Evolutionary conservation across 2,113 vertebrate genomes (phyloP), one percentile per base, ranked within the genome.

Genomic region (Paracanthobrama guichenoti): DNA sequence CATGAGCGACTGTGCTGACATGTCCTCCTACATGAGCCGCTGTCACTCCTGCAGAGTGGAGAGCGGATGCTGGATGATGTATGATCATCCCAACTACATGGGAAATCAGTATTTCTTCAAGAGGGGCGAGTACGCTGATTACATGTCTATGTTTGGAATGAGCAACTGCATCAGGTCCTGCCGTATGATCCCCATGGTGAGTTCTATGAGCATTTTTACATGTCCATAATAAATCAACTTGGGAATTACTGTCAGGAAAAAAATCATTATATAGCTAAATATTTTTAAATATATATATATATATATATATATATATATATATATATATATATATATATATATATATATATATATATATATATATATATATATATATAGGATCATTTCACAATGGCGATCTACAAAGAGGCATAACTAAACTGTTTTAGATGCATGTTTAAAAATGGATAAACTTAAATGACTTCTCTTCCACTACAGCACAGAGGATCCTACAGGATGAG

Each of bases 401-500:
- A 71, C 35, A 22, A 44, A 50, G 2, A 39, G 66, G 4, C 20
- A 72, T n/a, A 12, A 13, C 35, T 44, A n/a, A 4, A 71, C 11
- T 2, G 20, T n/a, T 46, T 72, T 44, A 44, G 10, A 71, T 71
- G 24, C 44, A 35, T 48, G 44, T 48, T 50, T 50, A 1, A 50
- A 50, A 50, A 14, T 3, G 4, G 48, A 55, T 55, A 2, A 55
- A 53, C 6, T 55, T 22, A 55, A 22, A 55, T 55, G 1, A 59
- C 28, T 66, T 66, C 13, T 66, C 50, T 62, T 64, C 48, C n/a
- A 46, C 18, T 42, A 86, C 90, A 94, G 94, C 90, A 94, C 88
- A 89, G 82, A 64, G 93, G 92, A 22, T 88, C 71, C 0, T 94
- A 91, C 88, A 91, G 90, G 80, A 92, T 94, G 89, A 93, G 66